phyloP scores from a whole-genome alignment of 1,140 invertebrate species.

The Ericerus pela region DNA sequence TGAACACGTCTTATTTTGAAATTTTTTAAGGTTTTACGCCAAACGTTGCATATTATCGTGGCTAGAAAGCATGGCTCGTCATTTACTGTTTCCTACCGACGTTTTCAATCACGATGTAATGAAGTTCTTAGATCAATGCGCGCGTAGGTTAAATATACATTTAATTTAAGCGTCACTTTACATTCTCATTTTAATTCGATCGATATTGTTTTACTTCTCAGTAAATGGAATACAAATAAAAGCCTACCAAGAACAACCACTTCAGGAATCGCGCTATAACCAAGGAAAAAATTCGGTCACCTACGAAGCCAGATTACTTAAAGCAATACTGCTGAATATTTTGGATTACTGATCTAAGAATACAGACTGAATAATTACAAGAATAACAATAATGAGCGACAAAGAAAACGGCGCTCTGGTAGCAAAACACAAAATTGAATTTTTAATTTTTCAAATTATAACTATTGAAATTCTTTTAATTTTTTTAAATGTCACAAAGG shows the following conservation, averaged over 20 bases:
- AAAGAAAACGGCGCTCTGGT: too few relatives aligned
- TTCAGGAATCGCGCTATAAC: slow-evolving; percentile 35
- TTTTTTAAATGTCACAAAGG: too few relatives aligned
- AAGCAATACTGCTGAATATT: slow-evolving; percentile 63
- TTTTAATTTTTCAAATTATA: too few relatives aligned
- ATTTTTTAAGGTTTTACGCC: slow-evolving; percentile 56
- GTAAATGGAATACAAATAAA: slow-evolving; percentile 72
- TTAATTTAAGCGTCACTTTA: too few relatives aligned
- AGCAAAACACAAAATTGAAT: too few relatives aligned
- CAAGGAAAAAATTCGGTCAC: slow-evolving; percentile 83
- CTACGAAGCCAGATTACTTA: slow-evolving; percentile 75
- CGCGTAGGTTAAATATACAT: slow-evolving; percentile 35
- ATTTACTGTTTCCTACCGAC: slow-evolving; percentile 78
- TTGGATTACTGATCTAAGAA: slow-evolving; percentile 27
- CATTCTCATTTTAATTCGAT: too few relatives aligned
- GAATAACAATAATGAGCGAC: too few relatives aligned
- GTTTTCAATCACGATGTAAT: slow-evolving; percentile 78
- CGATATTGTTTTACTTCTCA: slow-evolving; percentile 31
- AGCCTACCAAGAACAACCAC: slow-evolving; percentile 27
- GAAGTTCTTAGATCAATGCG: slow-evolving; percentile 82
- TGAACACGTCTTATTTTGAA: background rate
- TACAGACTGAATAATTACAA: too few relatives aligned
- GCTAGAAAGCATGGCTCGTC: slow-evolving; percentile 81
- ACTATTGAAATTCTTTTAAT: too few relatives aligned
- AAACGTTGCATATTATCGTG: slow-evolving; percentile 88